phyloP scores from a whole-genome alignment of 2,888 invertebrate species.

The Rotaria sp. region DNA sequence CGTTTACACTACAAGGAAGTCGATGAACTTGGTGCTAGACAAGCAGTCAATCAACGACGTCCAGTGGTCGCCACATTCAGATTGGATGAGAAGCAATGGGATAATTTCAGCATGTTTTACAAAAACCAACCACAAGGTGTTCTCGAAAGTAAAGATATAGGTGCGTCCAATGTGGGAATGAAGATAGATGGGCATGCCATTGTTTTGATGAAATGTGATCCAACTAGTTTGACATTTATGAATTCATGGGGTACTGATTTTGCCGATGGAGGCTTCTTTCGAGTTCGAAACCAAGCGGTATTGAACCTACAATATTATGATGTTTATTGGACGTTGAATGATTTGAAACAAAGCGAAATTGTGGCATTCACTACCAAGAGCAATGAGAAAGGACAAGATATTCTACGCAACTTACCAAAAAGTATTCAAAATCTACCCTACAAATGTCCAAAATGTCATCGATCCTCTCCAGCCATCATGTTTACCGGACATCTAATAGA shows the following conservation, averaged over 20 bases:
- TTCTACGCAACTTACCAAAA: background rate
- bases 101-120: background rate
- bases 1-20: slow-evolving; percentile 21
- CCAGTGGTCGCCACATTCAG: slow-evolving; percentile 17
- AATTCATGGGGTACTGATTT: slow-evolving; percentile 15
- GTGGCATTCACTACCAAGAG: background rate
- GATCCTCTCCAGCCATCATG: background rate
- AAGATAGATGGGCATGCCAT: background rate
- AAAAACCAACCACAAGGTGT: background rate
- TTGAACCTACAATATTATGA: slow-evolving; percentile 13
- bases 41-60: background rate
- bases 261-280: slow-evolving; percentile 20
- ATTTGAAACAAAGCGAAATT: background rate
- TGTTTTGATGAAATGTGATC: slow-evolving; percentile 19
- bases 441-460: background rate
- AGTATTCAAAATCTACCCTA: background rate
- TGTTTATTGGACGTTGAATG: slow-evolving; percentile 3
- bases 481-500: background rate
- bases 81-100: background rate
- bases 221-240: slow-evolving; percentile 1
- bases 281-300: background rate
- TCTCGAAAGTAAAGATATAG: background rate
- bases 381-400: background rate
- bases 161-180: background rate
- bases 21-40: background rate